Base-by-base conservation (phyloP, 2,888 invertebrate genomes). In the Strigamia transsilvanica region DNA sequence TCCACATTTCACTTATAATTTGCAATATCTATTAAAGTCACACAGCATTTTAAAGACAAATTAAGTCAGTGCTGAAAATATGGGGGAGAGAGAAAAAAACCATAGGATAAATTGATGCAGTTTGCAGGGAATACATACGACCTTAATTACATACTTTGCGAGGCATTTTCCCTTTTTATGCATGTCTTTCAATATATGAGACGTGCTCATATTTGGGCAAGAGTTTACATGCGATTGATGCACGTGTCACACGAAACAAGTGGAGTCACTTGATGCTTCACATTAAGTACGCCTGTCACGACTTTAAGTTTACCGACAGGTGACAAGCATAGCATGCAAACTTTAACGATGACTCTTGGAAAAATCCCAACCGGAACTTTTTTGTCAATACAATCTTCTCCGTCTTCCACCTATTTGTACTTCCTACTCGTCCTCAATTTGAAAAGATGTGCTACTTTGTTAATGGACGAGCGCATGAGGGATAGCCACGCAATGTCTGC, bases 211-310 rank as follows among this genome's bases (percentile, higher is more conserved):
- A 56, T 56, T 56, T 56, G 56, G 56, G 56, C 32, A 73, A 61
- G 61, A 61, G n/a, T n/a, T n/a, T 15, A 42, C 61, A 21, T 21
- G 27, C 23, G 13, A 73, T 73, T 73, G 27, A 73, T 73, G 73
- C 32, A 27, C 73, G 15, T 32, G 73, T 73, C 73, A 73, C 32
- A n/a, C 73, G n/a, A 73, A 73, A 73, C 32, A 32, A 32, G 23
- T 73, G 73, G 73, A 73, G 73, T 32, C 73, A 73, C 73, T 15
- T 32, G 73, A 73, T 73, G 32, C n/a, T 32, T 5, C 13, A 32
- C 73, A 73, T 73, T 73, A 73, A 27, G 73, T 27, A 73, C 73
- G 73, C 73, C 73, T 73, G 73, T 73, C 73, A 73, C 73, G 73
- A 73, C 32, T 73, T 73, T 73, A 23, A 27, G 73, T 73, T 73